phyloP scores from a whole-genome alignment of 2,113 vertebrate genomes.

The Pachycephala philippinensis region DNA sequence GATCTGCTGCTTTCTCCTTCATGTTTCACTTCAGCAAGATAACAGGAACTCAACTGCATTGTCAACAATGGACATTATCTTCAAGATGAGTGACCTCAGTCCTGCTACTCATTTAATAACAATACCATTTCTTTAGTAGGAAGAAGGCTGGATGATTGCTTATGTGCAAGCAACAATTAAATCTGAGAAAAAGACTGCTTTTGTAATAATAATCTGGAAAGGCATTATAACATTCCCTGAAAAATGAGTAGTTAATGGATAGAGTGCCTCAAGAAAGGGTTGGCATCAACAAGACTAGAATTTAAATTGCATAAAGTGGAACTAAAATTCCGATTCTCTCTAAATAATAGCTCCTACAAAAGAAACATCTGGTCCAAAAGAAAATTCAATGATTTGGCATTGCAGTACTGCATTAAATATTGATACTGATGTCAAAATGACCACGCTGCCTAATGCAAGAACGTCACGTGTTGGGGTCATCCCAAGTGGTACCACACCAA shows the following conservation, averaged over 20 bases:
- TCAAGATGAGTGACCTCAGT: background rate
- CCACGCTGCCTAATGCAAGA: background rate
- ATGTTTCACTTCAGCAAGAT: background rate
- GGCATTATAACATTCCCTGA: background rate
- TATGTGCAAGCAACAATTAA: background rate
- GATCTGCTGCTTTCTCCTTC: background rate
- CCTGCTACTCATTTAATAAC: background rate
- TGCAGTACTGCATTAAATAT: background rate
- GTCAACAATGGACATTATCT: background rate
- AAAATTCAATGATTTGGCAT: background rate
- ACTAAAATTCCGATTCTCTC: background rate
- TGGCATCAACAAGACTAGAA: background rate
- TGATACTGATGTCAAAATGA: background rate
- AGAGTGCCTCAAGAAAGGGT: background rate
- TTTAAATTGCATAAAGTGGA: background rate
- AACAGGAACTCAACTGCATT: background rate
- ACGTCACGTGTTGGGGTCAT: accelerated
- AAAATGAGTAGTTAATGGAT: background rate
- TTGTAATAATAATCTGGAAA: background rate
- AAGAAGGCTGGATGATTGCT: background rate
- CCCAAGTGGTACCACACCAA: background rate
- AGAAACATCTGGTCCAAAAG: background rate
- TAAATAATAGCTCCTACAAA: background rate
- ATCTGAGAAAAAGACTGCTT: background rate
- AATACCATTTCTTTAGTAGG: background rate